phyloP scores from a whole-genome alignment of 2,113 vertebrate species.

The Anser cygnoides region DNA sequence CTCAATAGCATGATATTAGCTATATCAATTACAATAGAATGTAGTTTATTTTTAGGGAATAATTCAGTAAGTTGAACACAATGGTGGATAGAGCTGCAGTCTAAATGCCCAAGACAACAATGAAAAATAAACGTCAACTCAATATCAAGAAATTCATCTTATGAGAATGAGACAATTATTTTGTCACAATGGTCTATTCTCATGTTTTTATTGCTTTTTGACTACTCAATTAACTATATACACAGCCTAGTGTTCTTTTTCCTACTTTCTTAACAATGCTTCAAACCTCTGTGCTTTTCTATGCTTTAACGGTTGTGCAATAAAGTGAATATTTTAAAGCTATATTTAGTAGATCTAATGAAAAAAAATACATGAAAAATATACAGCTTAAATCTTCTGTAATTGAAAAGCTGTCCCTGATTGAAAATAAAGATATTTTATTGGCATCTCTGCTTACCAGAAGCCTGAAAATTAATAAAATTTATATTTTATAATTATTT shows the following conservation, averaged over 20 bases:
- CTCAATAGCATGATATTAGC: neutral
- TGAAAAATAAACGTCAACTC: neutral
- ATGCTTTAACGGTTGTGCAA: neutral
- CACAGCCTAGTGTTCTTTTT: neutral
- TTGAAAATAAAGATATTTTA: neutral
- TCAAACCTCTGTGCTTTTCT: neutral
- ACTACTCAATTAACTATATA: neutral
- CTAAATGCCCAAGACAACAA: neutral
- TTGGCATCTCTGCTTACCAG: neutral
- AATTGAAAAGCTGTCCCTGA: neutral
- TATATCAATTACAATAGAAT: neutral
- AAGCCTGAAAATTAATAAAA: neutral
- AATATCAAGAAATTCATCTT: neutral
- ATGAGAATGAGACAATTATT: neutral
- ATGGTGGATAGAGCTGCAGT: neutral
- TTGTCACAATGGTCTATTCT: neutral
- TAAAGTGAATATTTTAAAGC: neutral
- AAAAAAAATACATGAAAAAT: neutral
- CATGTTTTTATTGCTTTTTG: neutral
- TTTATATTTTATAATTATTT: neutral
- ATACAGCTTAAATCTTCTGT: neutral
- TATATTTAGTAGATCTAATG: neutral
- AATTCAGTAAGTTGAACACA: neutral
- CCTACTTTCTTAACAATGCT: neutral
- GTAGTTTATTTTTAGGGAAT: neutral